A percentile compares a stretch with the other conserved stretches of the same genome.
Evolutionary conservation across 2,113 vertebrate species (phyloP).

Genomic region (Lepus americanus): DNA sequence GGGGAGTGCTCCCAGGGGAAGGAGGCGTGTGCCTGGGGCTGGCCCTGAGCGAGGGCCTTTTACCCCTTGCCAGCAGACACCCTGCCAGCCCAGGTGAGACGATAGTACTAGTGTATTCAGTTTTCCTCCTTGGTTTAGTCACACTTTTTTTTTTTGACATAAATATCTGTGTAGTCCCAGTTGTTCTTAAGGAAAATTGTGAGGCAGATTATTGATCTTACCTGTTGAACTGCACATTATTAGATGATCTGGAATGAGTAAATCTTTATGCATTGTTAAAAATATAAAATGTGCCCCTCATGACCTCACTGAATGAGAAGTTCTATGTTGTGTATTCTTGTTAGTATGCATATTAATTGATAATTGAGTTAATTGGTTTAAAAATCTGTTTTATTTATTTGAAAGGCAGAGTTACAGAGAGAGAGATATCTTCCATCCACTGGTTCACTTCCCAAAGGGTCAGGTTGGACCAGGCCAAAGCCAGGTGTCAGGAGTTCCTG

Average conservation of each 20-base stretch:
- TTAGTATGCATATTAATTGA: neutral
- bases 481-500: no score
- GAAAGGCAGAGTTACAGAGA: no score
- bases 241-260: constrained; percentile 1
- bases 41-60: neutral
- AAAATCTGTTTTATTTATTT: no score
- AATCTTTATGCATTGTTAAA: neutral
- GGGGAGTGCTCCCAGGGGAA: neutral
- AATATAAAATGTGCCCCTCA: neutral
- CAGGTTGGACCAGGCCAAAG: no score
- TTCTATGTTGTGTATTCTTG: neutral
- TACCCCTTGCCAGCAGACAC: neutral
- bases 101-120: neutral
- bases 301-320: neutral
- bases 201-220: neutral
- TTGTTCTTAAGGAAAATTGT: constrained; percentile 33
- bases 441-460: no score
- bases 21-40: neutral
- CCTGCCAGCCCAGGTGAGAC: neutral
- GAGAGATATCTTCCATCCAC: no score
- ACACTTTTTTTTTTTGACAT: neutral
- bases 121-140: neutral
- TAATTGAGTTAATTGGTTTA: neutral
- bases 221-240: neutral
- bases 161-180: neutral